Base-by-base conservation (phyloP, 2,888 invertebrate genomes). In the Eristalinus sepulchralis region DNA sequence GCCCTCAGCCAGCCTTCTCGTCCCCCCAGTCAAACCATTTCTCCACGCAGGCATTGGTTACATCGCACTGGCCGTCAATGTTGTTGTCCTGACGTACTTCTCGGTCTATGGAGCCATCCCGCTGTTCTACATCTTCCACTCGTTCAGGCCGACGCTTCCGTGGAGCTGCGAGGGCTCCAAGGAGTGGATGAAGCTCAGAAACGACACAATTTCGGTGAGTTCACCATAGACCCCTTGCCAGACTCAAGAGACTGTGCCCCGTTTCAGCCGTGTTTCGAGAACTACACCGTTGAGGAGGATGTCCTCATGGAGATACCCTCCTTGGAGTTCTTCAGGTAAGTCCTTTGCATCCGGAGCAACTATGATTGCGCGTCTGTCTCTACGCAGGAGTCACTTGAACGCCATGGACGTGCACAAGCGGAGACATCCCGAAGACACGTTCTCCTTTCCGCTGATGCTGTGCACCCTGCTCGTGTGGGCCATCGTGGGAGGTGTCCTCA, bases 51-150 rank as follows among this genome's bases (percentile, higher is more conserved):
- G 98, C 71, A 96, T 97, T 57, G 98, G 98, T 1, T 97, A 96
- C 90, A 96, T 97, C 0, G 95, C 96, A 9, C 93, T 97, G 1
- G 93, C 96, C 39, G 94, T 97, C 88, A 97, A 97, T 88, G 93
- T 96, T 83, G 95, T 97, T 92, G 95, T 96, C 70, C 95, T 96
- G 72, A 94, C 94, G 82, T 98, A 97, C 92, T 97, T 97, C 92
- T 70, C 71, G 9, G 53, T 85, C 6, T 64, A 79, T 5, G 55
- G 67, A 1, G 88, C 76, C 0, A 78, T 88, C 94, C 96, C 97
- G 0, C 90, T 97, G 55, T 94, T 95, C 88, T 97, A 96, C 92
- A 94, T 97, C 79, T 94, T 94, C 89, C 94, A 95, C 92, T 95
- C 95, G 10, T 94, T 96, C 88, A 93, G 92, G 81, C 92, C 93